These are phyloP conservation scores for Pristionchus arcanus DNA, from an alignment of 2,888 invertebrate species.

Conservation along the genomic window DNA sequence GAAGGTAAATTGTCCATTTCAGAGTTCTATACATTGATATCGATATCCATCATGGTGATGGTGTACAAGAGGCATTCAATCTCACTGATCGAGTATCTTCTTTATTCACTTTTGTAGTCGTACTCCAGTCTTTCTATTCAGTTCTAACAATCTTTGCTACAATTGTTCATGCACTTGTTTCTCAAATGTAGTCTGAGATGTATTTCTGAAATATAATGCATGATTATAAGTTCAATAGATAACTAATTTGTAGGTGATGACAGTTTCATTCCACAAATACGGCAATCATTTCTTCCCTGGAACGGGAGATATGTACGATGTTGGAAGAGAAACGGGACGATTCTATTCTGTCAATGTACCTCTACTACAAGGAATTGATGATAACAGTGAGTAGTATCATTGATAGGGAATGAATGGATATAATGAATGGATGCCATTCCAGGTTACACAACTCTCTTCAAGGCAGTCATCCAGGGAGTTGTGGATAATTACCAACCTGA, in stretches of 20 bases:
- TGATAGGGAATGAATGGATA: not conserved
- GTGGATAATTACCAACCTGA: conserved; percentile 97
- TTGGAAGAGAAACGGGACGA: conserved; percentile 79
- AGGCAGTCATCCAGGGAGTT: conserved; percentile 90
- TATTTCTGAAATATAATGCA: no score
- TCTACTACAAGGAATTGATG: conserved; percentile 96
- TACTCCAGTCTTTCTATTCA: not conserved
- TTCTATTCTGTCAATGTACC: conserved; percentile 99
- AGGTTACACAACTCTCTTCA: conserved; percentile 87
- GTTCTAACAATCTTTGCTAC: not conserved
- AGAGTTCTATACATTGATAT: conserved; percentile 96
- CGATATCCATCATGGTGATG: conserved; percentile 92
- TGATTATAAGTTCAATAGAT: no score
- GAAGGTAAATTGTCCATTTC: conserved; percentile 1
- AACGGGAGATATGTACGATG: conserved; percentile 98
- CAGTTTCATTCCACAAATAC: conserved; percentile 95
- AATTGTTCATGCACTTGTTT: not conserved
- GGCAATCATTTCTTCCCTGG: conserved; percentile 98
- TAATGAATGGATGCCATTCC: conserved; percentile 82
- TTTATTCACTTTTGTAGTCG: not conserved
- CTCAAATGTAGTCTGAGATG: conserved; percentile 85
- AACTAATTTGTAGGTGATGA: conserved; percentile 89
- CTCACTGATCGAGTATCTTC: conserved; percentile 74
- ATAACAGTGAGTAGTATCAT: conserved; percentile 81
- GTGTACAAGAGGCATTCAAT: conserved; percentile 79